These are phyloP conservation scores for Seira sanloemensis DNA, from an alignment of 2,888 invertebrate genomes.

Conservation along the genomic window DNA sequence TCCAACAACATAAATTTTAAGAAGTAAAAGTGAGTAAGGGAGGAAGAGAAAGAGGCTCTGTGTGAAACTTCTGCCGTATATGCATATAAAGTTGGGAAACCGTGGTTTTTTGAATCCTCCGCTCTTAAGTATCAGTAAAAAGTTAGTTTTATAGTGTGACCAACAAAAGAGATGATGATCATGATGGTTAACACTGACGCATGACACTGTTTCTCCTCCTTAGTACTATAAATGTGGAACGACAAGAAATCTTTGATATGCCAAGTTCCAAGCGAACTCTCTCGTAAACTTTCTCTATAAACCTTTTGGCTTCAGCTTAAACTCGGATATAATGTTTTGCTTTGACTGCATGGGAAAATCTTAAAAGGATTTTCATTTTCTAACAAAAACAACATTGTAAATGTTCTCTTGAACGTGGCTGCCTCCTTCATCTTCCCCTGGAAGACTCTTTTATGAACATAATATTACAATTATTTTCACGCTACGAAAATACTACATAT, in stretches of 20 bases:
- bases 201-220: neutral
- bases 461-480: conserved; percentile 45
- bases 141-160: neutral
- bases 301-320: neutral
- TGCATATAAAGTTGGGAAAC: neutral
- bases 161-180: conserved; percentile 23
- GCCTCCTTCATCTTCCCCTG: conserved; percentile 4
- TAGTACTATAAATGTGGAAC: neutral
- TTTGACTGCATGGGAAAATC: conserved; percentile 39
- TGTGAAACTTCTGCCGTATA: neutral
- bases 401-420: neutral
- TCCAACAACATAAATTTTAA: conserved; percentile 1
- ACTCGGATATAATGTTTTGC: neutral
- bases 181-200: conserved; percentile 17
- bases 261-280: neutral
- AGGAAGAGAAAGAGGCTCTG: neutral
- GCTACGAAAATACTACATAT: conserved; percentile 31
- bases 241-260: neutral
- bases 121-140: neutral
- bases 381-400: neutral
- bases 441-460: conserved; percentile 20
- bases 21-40: neutral
- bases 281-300: neutral
- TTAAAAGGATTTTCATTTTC: conserved; percentile 14
- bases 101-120: neutral